Base-by-base conservation (phyloP, 1,140 invertebrate genomes). In the Cyclina sinensis region DNA sequence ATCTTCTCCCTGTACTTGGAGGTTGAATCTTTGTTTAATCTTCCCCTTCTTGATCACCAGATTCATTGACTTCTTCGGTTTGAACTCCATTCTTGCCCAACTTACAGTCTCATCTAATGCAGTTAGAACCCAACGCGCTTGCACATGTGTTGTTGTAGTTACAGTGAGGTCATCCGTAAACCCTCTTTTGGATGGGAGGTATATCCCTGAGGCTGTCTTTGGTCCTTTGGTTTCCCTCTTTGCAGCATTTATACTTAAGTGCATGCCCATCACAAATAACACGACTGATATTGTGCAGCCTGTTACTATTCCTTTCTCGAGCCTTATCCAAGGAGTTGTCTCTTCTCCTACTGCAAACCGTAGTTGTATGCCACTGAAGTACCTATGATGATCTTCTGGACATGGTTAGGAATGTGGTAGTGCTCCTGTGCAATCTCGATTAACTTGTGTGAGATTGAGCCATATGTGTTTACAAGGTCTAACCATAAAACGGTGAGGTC, bases 161-260 rank as follows among this genome's bases (percentile, higher is more conserved):
- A 90, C 43, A 37, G 83, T 82, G 4, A 86, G 9, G n/a, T 86
- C 78, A 62, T 76, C 89, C 68, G 76, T 86, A 16, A 87, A 90
- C 7, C 78, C 78, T 86, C 83, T 82, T 0, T 30, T 32, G 27
- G 76, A 35, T 62, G 51, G 74, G 35, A 59, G 48, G 21, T 24
- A 76, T 5, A 89, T 76, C 1, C 43, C 43, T 43, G 14, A 7
- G 43, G 43, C 43, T 43, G 14, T 7, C 43, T 7, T 7, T 43
- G 14, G 43, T 14, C 14, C 43, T 14, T 14, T 4, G 43, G 43
- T 43, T 43, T 43, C 43, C 43, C 4, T 43, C 14, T 43, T 43
- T 43, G 43, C 43, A 7, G 43, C 43, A 43, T 43, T 12, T 3
- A 54, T 54, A 18, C 7, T 11, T 3, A 54, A 18, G 21, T 54